Conservation (phyloP, 2,888 invertebrate genomes). For the Andricus curvator region DNA sequence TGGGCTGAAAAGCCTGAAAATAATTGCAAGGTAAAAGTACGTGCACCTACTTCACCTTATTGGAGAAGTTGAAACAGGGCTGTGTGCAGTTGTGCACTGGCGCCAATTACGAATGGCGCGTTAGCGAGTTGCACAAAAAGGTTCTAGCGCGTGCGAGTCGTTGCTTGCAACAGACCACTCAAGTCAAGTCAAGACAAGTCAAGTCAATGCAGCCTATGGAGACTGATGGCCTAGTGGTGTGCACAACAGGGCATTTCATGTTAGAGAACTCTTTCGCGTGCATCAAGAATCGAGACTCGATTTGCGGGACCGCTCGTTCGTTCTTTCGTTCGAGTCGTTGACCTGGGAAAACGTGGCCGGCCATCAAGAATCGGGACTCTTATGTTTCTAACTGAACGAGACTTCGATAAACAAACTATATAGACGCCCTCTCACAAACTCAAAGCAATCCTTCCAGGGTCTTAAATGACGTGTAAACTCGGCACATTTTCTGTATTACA, state of each 20-base stretch:
- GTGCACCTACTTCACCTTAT: slow-evolving; percentile 19
- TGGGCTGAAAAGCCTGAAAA: background rate
- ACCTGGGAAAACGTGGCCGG: slow-evolving; percentile 64
- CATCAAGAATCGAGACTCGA: slow-evolving; percentile 54
- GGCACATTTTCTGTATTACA: too few species aligned
- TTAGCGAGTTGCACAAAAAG: slow-evolving; percentile 29
- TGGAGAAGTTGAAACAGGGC: slow-evolving; percentile 21
- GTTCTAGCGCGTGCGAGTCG: slow-evolving; percentile 25
- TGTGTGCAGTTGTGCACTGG: slow-evolving; percentile 12
- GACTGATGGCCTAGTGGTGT: slow-evolving; percentile 57
- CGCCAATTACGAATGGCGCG: slow-evolving; percentile 27
- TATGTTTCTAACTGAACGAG: background rate
- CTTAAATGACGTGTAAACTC: background rate
- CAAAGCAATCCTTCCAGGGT: background rate
- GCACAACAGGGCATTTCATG: slow-evolving; percentile 56
- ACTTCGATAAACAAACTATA: background rate
- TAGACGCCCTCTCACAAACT: background rate
- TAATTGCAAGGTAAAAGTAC: slow-evolving; percentile 9
- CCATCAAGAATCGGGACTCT: slow-evolving; percentile 20
- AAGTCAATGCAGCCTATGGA: slow-evolving; percentile 18
- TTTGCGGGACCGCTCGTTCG: slow-evolving; percentile 60
- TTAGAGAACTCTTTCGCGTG: slow-evolving; percentile 61
- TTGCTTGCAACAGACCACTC: slow-evolving; percentile 4
- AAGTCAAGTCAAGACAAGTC: background rate
- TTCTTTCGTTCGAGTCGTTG: slow-evolving; percentile 66